Percentiles rank a stretch among this genome's conserved stretches.
These are phyloP conservation scores for Chrysodeixis includens DNA, from an alignment of 2,888 invertebrate species.

Conservation along the genomic window DNA sequence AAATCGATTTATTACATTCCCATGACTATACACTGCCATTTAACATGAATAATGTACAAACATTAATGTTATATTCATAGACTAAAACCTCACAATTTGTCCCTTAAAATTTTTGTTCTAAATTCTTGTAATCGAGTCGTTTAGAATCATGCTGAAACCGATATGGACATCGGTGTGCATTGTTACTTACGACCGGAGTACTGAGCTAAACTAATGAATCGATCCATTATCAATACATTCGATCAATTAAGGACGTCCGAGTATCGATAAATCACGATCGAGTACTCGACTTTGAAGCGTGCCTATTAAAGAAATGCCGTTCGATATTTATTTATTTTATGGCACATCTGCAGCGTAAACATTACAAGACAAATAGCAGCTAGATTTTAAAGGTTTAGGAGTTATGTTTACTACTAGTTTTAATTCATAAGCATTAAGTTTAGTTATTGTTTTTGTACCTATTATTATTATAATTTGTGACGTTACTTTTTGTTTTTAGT, in stretches of 20 bases:
- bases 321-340: slow-evolving; percentile 2
- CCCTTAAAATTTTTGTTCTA: slow-evolving; percentile 36
- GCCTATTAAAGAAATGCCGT: slow-evolving; percentile 58
- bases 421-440: no score
- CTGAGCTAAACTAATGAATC: slow-evolving; percentile 68
- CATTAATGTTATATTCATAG: neutral
- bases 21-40: neutral
- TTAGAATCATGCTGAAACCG: slow-evolving; percentile 49
- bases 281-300: slow-evolving; percentile 63
- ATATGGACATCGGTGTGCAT: slow-evolving; percentile 66
- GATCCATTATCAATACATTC: slow-evolving; percentile 70
- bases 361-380: neutral
- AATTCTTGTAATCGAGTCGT: slow-evolving; percentile 27
- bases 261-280: slow-evolving; percentile 71
- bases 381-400: neutral
- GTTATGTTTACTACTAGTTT: no score
- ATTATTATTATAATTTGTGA: no score
- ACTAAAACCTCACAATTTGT: neutral
- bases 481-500: no score
- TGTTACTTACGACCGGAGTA: slow-evolving; percentile 57
- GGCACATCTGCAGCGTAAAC: neutral
- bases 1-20: neutral
- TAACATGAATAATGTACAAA: neutral
- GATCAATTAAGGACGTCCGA: slow-evolving; percentile 71
- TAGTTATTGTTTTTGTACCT: no score